Percentiles rank a stretch among this genome's conserved stretches.
Conservation (phyloP, 64 coral and sea anemone species). For the Montipora cactus region DNA sequence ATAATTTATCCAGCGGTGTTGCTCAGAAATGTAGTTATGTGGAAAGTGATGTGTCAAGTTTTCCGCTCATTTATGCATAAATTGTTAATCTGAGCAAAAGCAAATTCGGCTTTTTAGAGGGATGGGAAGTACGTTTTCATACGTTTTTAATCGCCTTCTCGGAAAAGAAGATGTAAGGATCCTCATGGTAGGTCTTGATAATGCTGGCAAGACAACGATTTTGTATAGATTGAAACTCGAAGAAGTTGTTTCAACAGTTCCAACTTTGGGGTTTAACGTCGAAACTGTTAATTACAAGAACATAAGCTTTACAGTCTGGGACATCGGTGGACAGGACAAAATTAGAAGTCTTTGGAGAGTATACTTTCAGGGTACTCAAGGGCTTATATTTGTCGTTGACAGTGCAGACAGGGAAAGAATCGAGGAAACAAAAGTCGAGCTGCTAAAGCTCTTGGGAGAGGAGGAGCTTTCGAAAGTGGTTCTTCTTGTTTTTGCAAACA, state of each 20-base stretch:
- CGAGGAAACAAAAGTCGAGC: constrained; percentile 74
- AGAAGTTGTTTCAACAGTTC: constrained; percentile 93
- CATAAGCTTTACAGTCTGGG: constrained; percentile 98
- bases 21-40: constrained; percentile 67
- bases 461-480: constrained; percentile 84
- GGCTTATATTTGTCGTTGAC: constrained; percentile 96
- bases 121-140: constrained; percentile 93
- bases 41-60: neutral
- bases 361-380: constrained; percentile 94
- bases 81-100: neutral
- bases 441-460: constrained; percentile 85
- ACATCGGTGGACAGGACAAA: constrained; percentile 98
- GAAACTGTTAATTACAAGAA: constrained; percentile 99
- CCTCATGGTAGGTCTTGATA: constrained; percentile 96
- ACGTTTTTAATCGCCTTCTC: constrained; percentile 83
- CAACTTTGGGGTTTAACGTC: constrained; percentile 97
- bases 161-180: constrained; percentile 97
- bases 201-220: constrained; percentile 98
- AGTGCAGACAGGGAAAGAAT: constrained; percentile 92
- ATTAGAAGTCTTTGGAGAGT: constrained; percentile 98
- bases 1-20: constrained; percentile 36
- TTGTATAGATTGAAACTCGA: constrained; percentile 94
- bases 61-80: neutral
- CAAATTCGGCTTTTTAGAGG: neutral
- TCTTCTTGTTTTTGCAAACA: constrained; percentile 96